Evolutionary conservation across 2,113 vertebrate species (phyloP).

Genomic region (Myrmecophaga tridactyla): DNA sequence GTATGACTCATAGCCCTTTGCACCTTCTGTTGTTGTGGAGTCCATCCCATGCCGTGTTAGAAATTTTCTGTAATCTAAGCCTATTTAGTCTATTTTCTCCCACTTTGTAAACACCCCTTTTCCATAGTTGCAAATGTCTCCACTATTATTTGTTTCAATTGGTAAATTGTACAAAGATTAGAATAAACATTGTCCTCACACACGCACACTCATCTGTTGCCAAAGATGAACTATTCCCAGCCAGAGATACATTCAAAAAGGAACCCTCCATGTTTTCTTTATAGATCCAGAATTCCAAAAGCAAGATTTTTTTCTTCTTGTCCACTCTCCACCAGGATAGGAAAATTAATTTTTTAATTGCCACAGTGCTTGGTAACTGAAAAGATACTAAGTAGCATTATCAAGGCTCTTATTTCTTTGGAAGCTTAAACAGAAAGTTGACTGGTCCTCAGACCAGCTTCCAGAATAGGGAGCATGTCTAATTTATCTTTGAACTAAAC

Average conservation of each 20-base stretch:
- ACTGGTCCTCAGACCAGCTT: neutral
- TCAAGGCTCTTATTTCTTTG: constrained; percentile 38
- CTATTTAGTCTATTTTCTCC: constrained; percentile 87
- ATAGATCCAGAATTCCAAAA: constrained; percentile 57
- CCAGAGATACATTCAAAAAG: constrained; percentile 61
- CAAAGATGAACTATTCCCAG: constrained; percentile 61
- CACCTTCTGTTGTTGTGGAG: constrained; percentile 70
- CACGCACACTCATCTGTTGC: constrained; percentile 75
- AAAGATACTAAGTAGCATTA: neutral
- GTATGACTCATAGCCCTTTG: constrained; percentile 78
- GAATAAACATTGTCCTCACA: constrained; percentile 84
- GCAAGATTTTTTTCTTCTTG: constrained; percentile 53
- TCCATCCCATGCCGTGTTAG: constrained; percentile 73
- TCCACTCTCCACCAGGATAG: neutral
- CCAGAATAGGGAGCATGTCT: neutral
- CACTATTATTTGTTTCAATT: constrained; percentile 86
- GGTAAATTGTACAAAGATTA: constrained; percentile 86
- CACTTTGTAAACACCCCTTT: constrained; percentile 86
- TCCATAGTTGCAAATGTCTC: constrained; percentile 85
- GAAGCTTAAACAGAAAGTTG: neutral
- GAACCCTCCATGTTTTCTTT: constrained; percentile 63
- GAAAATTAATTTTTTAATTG: constrained; percentile 59
- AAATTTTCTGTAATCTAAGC: constrained; percentile 80
- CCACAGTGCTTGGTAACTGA: neutral
- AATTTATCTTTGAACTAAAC: neutral